Base-by-base conservation (phyloP, 2,113 vertebrate genomes). In the Carettochelys insculpta region DNA sequence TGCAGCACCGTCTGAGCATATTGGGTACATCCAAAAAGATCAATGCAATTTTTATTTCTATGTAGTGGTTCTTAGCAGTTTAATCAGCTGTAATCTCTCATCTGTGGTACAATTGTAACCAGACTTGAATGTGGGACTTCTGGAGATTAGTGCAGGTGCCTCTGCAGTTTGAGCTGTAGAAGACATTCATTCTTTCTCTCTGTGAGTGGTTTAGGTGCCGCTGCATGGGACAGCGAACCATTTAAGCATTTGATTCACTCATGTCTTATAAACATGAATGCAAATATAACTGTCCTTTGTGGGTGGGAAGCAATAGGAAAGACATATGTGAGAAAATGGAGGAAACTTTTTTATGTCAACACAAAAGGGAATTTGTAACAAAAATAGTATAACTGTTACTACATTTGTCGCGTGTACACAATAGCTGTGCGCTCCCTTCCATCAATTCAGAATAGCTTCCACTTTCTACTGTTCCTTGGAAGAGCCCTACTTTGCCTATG, bases 381-480 rank as follows among this genome's bases (percentile, higher is more conserved):
- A n/a, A n/a, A n/a, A n/a, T n/a, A n/a, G n/a, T n/a, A n/a, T n/a
- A 12, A 3, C 7, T 4, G 43, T 45, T 6, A 29, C 45, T 51
- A 90, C 17, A 6, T 58, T 27, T 43, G 27, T 13, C 13, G 34
- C 24, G n/a, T 1, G 2, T 77, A 45, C 41, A 80, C 76, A 90
- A 77, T 41, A 38, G 85, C 34, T n/a, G 5, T 22, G 19, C 22
- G 14, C 8, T 43, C 38, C 27, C 34, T 43, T 20, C 38, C 19
- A 58, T 38, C 8, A 24, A 22, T 93, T 77, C 58, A 75, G 53
- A 65, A 12, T 17, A 31, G 10, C 4, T 79, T 75, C 17, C 78
- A 48, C 0, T 3, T 43, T 75, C 31, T 1, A 1, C 13, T 50
- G 3, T 4, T 1, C 38, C 52, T 50, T 47, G 65, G 9, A 20